These are phyloP conservation scores for Gymnarchus niloticus DNA, from an alignment of 2,113 vertebrate genomes.

Conservation along the genomic window DNA sequence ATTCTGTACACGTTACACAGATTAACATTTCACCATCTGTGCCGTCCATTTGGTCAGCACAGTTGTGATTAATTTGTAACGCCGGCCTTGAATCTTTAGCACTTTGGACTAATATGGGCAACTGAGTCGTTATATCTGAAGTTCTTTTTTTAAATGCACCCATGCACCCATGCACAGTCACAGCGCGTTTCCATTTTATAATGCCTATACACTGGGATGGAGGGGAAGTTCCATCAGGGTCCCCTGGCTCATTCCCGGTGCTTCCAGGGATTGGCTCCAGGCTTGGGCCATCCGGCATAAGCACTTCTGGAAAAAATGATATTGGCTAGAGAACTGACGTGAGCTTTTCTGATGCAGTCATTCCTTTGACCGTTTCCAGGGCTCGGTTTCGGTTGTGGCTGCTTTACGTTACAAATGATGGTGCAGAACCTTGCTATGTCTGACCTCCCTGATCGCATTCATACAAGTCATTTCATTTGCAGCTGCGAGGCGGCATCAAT, in stretches of 20 bases:
- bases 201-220: background rate
- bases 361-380: background rate
- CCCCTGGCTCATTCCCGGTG: background rate
- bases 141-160: background rate
- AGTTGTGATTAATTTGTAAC: background rate
- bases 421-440: background rate
- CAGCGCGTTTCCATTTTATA: background rate
- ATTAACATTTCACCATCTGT: background rate
- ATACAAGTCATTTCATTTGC: background rate
- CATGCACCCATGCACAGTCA: too few relatives aligned
- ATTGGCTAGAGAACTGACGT: background rate
- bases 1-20: background rate
- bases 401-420: background rate
- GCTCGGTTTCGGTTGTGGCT: background rate
- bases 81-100: background rate
- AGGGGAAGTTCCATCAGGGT: background rate
- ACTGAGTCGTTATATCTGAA: background rate
- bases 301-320: background rate
- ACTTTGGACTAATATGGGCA: background rate
- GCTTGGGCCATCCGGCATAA: background rate
- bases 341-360: background rate
- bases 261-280: background rate
- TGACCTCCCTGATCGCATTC: background rate
- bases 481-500: background rate
- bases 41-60: background rate